Conservation (phyloP, 2,888 invertebrate genomes). For the Octonoba sinensis region DNA sequence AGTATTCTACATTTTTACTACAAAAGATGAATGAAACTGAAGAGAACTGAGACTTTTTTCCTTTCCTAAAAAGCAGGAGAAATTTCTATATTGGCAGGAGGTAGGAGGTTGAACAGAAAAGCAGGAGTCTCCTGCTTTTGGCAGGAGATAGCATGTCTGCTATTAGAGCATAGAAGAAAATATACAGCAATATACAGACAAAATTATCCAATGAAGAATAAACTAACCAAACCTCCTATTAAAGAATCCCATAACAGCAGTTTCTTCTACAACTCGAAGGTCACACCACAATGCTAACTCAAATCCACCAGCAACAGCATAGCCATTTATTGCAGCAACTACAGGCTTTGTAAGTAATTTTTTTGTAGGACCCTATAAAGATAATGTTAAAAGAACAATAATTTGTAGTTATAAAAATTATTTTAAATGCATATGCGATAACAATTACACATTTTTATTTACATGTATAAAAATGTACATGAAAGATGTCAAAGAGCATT, state of each 20-base stretch:
- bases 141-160: too few relatives aligned
- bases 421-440: too few relatives aligned
- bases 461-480: not conserved
- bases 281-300: conserved; percentile 94
- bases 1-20: too few relatives aligned
- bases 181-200: not conserved
- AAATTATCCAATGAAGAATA: conserved; percentile 7
- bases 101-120: too few relatives aligned
- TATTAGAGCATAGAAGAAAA: too few relatives aligned
- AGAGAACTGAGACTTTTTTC: too few relatives aligned
- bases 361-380: conserved; percentile 74
- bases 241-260: conserved; percentile 85
- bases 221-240: conserved; percentile 85
- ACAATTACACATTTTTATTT: too few relatives aligned
- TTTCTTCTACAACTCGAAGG: conserved; percentile 87
- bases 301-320: conserved; percentile 89
- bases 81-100: too few relatives aligned
- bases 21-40: too few relatives aligned
- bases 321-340: conserved; percentile 89
- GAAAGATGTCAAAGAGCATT: not conserved
- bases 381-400: not conserved
- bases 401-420: too few relatives aligned
- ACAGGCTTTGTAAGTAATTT: conserved; percentile 86
- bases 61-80: too few relatives aligned
- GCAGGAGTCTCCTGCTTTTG: too few relatives aligned